Evolutionary conservation across 2,113 vertebrate species (phyloP).

Genomic region (Argyrosomus japonicus): DNA sequence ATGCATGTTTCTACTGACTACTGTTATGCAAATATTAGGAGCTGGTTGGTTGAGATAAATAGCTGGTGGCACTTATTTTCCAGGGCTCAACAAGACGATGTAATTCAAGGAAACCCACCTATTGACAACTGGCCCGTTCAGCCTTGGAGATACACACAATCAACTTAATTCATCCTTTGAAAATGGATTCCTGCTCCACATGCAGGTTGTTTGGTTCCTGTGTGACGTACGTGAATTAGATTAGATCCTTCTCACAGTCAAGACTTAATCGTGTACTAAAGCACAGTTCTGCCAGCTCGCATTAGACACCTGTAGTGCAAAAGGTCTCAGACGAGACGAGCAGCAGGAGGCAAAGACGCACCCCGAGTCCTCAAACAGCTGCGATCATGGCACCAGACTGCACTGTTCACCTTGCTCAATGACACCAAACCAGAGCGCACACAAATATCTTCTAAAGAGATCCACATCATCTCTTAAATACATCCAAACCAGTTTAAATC

Average conservation of each 20-base stretch:
- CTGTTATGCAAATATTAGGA: background rate
- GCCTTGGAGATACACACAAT: too few species aligned
- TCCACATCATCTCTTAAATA: background rate
- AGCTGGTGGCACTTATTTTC: background rate
- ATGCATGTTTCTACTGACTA: too few species aligned
- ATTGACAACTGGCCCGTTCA: too few species aligned
- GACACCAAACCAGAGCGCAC: background rate
- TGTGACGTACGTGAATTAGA: constrained; percentile 60
- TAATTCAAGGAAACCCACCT: background rate
- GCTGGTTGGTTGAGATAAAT: too few species aligned
- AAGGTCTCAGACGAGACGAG: constrained; percentile 15
- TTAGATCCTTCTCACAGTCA: constrained; percentile 55
- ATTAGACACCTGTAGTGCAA: constrained; percentile 65
- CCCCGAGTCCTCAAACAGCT: constrained; percentile 36
- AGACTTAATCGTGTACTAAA: constrained; percentile 61
- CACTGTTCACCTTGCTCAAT: background rate
- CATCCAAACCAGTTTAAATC: background rate
- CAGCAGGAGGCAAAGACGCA: constrained; percentile 25
- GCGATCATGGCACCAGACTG: background rate
- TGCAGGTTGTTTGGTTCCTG: constrained; percentile 58
- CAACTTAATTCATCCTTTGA: too few species aligned
- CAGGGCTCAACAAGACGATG: background rate
- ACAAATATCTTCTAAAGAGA: background rate
- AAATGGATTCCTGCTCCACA: background rate
- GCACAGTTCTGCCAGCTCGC: constrained; percentile 66